Evolutionary conservation across 2,113 vertebrate genomes (phyloP).

Genomic region (Lasiurus cinereus): DNA sequence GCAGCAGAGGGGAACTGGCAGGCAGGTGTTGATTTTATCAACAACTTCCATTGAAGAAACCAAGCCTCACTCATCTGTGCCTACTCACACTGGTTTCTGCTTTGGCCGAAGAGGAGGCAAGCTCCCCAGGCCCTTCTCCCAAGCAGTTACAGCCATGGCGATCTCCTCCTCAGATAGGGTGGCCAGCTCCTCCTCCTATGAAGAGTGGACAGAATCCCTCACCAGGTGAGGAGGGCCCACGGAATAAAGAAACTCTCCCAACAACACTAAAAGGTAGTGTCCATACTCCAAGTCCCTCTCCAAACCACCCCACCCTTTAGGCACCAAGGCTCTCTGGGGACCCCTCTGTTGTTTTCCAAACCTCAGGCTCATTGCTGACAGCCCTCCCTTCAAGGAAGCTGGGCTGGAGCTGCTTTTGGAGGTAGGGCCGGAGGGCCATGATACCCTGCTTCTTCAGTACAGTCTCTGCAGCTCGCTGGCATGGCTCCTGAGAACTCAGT

Average conservation of each 20-base stretch:
- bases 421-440: constrained; percentile 88
- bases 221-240: not conserved
- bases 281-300: not conserved
- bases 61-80: not conserved
- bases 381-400: constrained; percentile 76
- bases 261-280: not conserved
- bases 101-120: constrained; percentile 79
- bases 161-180: constrained; percentile 92
- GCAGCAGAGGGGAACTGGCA: not conserved
- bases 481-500: constrained; percentile 86
- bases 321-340: not conserved
- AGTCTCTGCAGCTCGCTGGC: constrained; percentile 86
- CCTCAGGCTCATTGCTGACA: constrained; percentile 89
- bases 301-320: not conserved
- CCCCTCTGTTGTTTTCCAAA: constrained; percentile 73
- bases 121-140: constrained; percentile 83
- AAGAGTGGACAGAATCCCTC: not conserved
- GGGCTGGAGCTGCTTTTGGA: constrained; percentile 91
- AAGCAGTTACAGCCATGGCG: constrained; percentile 87
- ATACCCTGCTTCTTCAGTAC: constrained; percentile 87
- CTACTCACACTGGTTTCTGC: constrained; percentile 92
- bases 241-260: not conserved
- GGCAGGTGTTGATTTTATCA: not conserved
- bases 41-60: not conserved
- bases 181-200: constrained; percentile 87